Evolutionary conservation across 2,888 invertebrate genomes (phyloP), one percentile per base, ranked within the genome.

Genomic region (Lepidochrysops patricia): DNA sequence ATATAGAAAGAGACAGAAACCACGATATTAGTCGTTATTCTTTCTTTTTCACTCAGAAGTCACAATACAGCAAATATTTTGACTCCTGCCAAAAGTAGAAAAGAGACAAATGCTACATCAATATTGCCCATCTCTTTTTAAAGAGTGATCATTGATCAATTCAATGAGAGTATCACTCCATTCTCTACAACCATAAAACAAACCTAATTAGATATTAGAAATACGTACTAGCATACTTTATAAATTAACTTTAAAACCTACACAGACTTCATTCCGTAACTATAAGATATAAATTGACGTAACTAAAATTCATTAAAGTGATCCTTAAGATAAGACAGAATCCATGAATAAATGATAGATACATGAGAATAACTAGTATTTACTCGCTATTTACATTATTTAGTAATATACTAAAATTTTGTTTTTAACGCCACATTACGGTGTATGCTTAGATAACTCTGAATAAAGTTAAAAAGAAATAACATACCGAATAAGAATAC

Each of bases 331-430:
- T 72, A 75, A 77, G 72, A 75, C 70, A 72, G 76, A 76, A 77
- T 78, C 70, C 66, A 75, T 79, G 74, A 80, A 86, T n/a, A n/a
- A 73, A 68, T 72, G 80, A 80, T 75, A 72, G 68, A 76, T 79
- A 82, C 62, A 62, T 62, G 49, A 58, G 49, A 78, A 74, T 79
- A 80, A 76, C 70, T 75, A 77, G 72, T 74, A 76, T 76, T 69
- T 73, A 68, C 71, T 73, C 48, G 70, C 73, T 86, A 86, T 86
- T 83, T 86, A 87, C 88, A 88, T 77, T 78, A 83, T 85, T 87
- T 87, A 87, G 84, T 87, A 86, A 87, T 86, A 83, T 85, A 88
- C 87, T 87, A 87, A 86, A 43, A 86, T 84, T 83, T 84, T 84
- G 78, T 81, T 74, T 82, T 79, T 74, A 71, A 79, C 79, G 76